A percentile compares a stretch with the other conserved stretches of the same genome.
phyloP scores from a whole-genome alignment of 2,113 vertebrate species.

The Dendropsophus ebraccatus region DNA sequence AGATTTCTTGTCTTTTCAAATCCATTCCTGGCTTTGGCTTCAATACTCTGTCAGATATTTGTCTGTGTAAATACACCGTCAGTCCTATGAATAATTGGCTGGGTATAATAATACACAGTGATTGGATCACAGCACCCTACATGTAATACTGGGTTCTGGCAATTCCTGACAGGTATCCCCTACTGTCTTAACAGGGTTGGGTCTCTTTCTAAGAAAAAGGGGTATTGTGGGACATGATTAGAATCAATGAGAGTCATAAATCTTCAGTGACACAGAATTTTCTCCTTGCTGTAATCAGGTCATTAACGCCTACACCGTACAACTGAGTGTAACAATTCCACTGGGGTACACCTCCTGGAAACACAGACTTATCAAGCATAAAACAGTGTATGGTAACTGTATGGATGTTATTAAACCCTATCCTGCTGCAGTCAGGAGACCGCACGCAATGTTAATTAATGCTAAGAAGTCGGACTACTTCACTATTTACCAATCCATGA shows the following conservation, averaged over 20 bases:
- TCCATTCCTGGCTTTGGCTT: no score
- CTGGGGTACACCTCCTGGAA: slow-evolving; percentile 28
- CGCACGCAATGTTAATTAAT: slow-evolving; percentile 13
- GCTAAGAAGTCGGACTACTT: slow-evolving; percentile 11
- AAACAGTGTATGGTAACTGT: neutral
- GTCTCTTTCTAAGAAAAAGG: slow-evolving; percentile 22
- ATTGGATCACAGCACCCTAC: neutral
- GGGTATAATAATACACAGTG: neutral
- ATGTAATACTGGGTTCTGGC: neutral
- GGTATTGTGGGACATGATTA: slow-evolving; percentile 25
- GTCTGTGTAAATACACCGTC: no score
- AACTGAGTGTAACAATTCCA: slow-evolving; percentile 28
- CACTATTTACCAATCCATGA: slow-evolving; percentile 24
- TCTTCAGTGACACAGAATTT: slow-evolving; percentile 45
- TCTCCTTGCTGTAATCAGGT: slow-evolving; percentile 44
- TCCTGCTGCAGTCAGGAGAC: slow-evolving; percentile 1
- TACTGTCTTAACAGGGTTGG: neutral
- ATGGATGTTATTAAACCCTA: neutral
- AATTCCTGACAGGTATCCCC: neutral
- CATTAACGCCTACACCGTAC: slow-evolving; percentile 42
- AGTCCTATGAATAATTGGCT: neutral
- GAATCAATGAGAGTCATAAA: slow-evolving; percentile 42
- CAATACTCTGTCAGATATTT: no score
- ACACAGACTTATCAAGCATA: slow-evolving; percentile 7
- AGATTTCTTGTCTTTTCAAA: no score